A percentile compares a stretch with the other conserved stretches of the same genome.
Conservation (phyloP, 2,113 vertebrate genomes). For the Thryonomys swinderianus region DNA sequence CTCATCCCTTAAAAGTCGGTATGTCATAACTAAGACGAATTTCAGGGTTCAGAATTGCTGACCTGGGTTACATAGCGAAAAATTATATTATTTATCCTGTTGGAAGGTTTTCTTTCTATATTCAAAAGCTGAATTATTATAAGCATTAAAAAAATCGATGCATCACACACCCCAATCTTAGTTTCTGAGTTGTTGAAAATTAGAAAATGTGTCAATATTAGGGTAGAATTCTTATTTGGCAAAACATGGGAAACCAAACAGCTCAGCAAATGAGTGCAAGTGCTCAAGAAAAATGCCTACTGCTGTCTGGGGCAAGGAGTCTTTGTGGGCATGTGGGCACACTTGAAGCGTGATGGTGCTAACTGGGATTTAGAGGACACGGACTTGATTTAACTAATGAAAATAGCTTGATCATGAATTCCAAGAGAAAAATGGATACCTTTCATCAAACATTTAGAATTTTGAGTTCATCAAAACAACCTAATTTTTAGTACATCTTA, state of each 20-base stretch:
- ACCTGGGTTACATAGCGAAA: background rate
- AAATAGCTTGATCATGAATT: background rate
- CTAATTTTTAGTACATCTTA: background rate
- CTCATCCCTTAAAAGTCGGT: background rate
- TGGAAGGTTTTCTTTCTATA: background rate
- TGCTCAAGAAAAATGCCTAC: background rate
- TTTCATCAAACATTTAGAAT: background rate
- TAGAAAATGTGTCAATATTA: background rate
- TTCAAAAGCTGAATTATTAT: background rate
- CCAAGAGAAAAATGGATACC: background rate
- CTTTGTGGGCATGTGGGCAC: no score
- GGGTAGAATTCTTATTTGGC: background rate
- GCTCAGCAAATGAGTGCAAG: background rate
- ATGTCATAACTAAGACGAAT: background rate
- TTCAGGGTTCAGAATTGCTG: background rate
- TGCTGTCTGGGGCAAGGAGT: background rate
- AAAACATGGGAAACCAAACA: background rate
- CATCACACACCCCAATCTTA: background rate
- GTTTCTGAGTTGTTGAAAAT: conserved; percentile 8
- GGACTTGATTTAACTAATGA: background rate
- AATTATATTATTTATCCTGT: background rate
- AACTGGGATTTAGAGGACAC: background rate
- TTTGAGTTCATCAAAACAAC: background rate
- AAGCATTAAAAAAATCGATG: background rate
- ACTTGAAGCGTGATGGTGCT: background rate